Percentiles rank a stretch among this genome's conserved stretches.
phyloP scores from a whole-genome alignment of 2,113 vertebrate genomes.

The Phaethon lepturus region DNA sequence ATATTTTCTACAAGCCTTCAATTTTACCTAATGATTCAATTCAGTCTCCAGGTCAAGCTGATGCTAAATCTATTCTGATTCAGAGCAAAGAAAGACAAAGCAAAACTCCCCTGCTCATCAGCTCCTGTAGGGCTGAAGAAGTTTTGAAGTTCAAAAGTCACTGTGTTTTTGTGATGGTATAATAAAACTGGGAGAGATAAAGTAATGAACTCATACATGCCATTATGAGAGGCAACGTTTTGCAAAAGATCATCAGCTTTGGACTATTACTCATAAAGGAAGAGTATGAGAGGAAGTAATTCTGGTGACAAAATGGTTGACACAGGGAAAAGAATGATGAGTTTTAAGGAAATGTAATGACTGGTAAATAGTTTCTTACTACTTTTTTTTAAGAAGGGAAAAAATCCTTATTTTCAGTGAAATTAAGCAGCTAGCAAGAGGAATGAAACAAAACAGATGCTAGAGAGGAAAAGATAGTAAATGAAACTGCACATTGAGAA shows the following conservation, averaged over 20 bases:
- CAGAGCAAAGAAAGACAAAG: background rate
- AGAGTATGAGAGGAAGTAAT: background rate
- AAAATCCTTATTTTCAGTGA: background rate
- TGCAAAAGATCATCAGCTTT: background rate
- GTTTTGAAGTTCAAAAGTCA: background rate
- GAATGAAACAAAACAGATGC: background rate
- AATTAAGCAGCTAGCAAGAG: background rate
- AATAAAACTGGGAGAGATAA: background rate
- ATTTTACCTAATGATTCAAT: conserved; percentile 12
- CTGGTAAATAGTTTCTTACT: background rate
- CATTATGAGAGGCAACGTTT: background rate
- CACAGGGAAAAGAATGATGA: background rate
- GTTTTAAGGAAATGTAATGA: background rate
- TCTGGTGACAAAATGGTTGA: background rate
- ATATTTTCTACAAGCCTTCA: conserved; percentile 2
- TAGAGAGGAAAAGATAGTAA: background rate
- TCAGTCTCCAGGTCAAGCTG: conserved; percentile 1
- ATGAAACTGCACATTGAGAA: background rate
- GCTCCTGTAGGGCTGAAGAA: background rate
- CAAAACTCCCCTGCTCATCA: background rate
- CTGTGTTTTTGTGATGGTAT: background rate
- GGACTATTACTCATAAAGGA: background rate
- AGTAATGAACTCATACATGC: background rate
- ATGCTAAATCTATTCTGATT: background rate
- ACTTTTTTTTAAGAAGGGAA: background rate